These are phyloP conservation scores for Pelecanus crispus DNA, from an alignment of 2,113 vertebrate genomes.

Conservation along the genomic window DNA sequence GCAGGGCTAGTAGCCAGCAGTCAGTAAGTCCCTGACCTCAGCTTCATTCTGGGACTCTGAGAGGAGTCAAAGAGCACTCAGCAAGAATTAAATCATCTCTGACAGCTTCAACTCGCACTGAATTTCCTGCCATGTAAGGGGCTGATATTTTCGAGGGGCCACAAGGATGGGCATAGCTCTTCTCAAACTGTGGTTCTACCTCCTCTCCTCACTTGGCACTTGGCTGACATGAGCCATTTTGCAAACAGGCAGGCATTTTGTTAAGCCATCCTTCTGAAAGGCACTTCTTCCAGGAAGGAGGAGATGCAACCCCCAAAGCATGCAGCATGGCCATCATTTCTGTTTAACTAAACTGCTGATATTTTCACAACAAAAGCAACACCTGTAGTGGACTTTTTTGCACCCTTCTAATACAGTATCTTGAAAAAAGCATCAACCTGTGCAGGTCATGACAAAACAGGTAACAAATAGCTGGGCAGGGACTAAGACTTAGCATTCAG, in stretches of 20 bases:
- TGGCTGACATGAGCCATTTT: background rate
- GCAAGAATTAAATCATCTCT: slow-evolving; percentile 2
- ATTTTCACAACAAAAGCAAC: background rate
- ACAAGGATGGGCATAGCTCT: background rate
- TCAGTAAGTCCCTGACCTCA: background rate
- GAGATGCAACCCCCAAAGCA: background rate
- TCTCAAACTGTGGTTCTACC: background rate
- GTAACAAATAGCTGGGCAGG: background rate
- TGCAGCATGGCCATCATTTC: background rate
- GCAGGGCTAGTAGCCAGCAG: background rate
- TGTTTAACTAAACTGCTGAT: background rate
- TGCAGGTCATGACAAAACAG: background rate
- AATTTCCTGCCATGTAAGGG: slow-evolving; percentile 20
- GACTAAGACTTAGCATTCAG: background rate
- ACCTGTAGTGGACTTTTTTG: background rate
- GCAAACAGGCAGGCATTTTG: background rate
- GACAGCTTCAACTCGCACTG: background rate
- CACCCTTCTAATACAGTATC: background rate
- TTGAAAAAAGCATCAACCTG: background rate
- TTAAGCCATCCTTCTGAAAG: background rate
- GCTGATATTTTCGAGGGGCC: background rate
- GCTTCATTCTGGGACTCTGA: background rate
- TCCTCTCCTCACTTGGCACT: background rate
- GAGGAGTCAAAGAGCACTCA: slow-evolving; percentile 20
- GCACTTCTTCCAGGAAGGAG: background rate